These are phyloP conservation scores for Harpalus rufipes DNA, from an alignment of 2,888 invertebrate genomes.

Conservation along the genomic window DNA sequence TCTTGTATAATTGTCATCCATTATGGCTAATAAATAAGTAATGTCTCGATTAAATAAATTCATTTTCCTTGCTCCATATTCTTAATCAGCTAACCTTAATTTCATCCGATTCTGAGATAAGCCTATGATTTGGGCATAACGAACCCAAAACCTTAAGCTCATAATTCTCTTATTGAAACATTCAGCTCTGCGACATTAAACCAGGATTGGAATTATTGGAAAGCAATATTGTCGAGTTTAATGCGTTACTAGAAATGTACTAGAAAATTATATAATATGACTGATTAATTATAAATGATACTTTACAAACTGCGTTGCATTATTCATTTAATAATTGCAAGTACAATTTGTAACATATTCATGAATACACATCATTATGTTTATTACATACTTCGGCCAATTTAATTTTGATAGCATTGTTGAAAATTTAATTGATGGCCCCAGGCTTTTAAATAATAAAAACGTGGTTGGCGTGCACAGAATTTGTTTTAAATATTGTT, in stretches of 20 bases:
- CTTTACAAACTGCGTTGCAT: conserved; percentile 9
- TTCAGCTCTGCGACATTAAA: conserved; percentile 18
- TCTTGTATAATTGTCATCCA: not conserved
- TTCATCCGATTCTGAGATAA: conserved; percentile 17
- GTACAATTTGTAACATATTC: conserved; percentile 25
- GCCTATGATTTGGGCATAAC: conserved; percentile 4
- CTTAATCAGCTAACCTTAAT: conserved; percentile 23
- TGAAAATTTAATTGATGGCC: not conserved
- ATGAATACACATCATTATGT: not conserved
- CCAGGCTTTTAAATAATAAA: not conserved
- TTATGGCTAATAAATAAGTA: conserved; percentile 11
- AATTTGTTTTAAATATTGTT: not conserved
- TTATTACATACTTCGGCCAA: conserved; percentile 13
- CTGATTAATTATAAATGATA: conserved; percentile 42
- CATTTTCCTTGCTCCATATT: not conserved
- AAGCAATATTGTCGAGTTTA: conserved; percentile 35
- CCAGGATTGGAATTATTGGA: conserved; percentile 27
- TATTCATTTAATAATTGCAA: conserved; percentile 30
- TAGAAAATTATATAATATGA: conserved; percentile 37
- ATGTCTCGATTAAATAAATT: conserved; percentile 14
- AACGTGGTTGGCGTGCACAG: not conserved
- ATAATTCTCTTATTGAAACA: conserved; percentile 4
- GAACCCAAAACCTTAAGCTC: not conserved
- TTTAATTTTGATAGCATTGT: not conserved
- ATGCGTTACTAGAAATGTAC: not conserved